These are phyloP conservation scores for Hetaerina americana DNA, from an alignment of 1,140 invertebrate genomes.

Conservation along the genomic window DNA sequence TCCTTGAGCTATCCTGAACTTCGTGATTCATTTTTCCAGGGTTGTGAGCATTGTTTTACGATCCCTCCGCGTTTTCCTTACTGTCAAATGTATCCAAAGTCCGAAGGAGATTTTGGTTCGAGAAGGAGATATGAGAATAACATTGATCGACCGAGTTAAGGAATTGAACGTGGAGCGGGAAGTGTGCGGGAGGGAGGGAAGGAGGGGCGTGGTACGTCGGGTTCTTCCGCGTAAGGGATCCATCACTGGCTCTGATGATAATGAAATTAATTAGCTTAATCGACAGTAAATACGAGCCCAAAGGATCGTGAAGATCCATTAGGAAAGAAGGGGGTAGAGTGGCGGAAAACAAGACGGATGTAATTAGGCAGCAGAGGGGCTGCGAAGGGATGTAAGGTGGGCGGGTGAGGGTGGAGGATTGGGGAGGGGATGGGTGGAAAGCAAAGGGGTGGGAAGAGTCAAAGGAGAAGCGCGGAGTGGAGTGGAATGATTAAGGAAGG, in stretches of 20 bases:
- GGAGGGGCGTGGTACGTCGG: background rate
- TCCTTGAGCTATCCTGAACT: too few relatives aligned
- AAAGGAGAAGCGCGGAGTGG: too few relatives aligned
- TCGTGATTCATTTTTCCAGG: too few relatives aligned
- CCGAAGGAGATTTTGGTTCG: too few relatives aligned
- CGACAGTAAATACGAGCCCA: background rate
- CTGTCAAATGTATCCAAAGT: too few relatives aligned
- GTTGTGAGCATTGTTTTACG: too few relatives aligned
- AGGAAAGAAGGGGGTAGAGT: background rate
- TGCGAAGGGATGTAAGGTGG: background rate
- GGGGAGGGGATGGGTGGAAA: background rate
- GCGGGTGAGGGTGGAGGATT: background rate
- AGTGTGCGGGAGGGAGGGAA: background rate
- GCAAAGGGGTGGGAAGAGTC: background rate
- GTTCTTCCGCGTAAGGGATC: background rate
- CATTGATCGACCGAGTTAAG: background rate
- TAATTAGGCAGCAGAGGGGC: background rate
- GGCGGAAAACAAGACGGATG: background rate
- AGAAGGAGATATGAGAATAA: too few relatives aligned
- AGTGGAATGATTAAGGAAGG: too few relatives aligned
- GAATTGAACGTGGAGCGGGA: background rate
- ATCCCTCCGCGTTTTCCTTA: too few relatives aligned
- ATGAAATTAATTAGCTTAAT: slow-evolving; percentile 1
- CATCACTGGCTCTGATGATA: background rate
- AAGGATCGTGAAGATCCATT: background rate